phyloP scores from a whole-genome alignment of 2,888 invertebrate species.

The Drosophila recens region DNA sequence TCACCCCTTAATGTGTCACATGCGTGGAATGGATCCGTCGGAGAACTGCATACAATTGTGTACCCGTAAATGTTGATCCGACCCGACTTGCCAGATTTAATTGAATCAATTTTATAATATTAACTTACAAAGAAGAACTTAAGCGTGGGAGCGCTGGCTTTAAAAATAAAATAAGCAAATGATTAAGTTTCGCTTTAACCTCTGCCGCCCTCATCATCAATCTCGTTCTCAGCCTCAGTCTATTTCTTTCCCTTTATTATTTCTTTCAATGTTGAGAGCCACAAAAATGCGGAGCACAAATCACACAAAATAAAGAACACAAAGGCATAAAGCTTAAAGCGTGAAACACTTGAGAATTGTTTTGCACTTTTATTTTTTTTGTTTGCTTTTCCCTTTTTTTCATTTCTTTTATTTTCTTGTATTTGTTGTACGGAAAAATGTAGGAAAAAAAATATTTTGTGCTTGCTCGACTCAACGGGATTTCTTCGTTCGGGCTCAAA shows the following conservation, averaged over 20 bases:
- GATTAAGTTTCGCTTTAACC: conserved; percentile 1
- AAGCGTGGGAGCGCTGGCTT: conserved; percentile 60
- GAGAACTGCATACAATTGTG: conserved; percentile 23
- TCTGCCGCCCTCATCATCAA: background rate
- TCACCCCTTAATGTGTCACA: conserved; percentile 26
- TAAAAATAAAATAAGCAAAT: conserved; percentile 33
- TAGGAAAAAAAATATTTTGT: conserved; percentile 49
- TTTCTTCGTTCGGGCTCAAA: conserved; percentile 52
- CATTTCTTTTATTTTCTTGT: conserved; percentile 16
- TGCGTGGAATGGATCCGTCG: conserved; percentile 5
- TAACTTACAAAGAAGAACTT: conserved; percentile 61
- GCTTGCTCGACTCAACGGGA: conserved; percentile 53
- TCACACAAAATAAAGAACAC: conserved; percentile 53
- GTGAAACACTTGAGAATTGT: conserved; percentile 78
- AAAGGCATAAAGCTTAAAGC: conserved; percentile 74
- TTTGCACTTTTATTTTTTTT: conserved; percentile 69
- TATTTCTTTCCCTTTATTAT: conserved; percentile 12
- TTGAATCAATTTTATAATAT: conserved; percentile 69
- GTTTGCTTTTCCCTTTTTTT: conserved; percentile 42
- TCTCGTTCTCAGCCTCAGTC: background rate
- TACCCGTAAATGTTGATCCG: conserved; percentile 12
- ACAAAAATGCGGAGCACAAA: conserved; percentile 34
- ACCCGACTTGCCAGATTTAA: conserved; percentile 46
- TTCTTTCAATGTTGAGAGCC: conserved; percentile 29
- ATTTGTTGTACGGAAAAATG: conserved; percentile 8